Evolutionary conservation across 2,113 vertebrate genomes (phyloP), one percentile per base, ranked within the genome.

Genomic region (Aldabrachelys gigantea): DNA sequence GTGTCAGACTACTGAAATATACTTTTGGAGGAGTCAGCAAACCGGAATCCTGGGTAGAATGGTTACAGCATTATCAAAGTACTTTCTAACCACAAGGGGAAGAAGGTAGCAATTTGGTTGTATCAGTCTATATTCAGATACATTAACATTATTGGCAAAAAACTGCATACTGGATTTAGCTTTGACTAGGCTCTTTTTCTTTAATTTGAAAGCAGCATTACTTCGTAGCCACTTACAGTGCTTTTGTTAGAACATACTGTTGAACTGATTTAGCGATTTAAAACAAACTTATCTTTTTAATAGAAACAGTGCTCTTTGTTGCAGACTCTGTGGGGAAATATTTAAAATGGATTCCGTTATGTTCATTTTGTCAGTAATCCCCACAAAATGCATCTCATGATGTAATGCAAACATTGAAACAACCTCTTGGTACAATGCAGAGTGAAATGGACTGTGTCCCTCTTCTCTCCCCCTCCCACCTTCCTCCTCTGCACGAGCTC

Each of bases 281-380:
- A 82, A 80, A 50, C 50, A 82, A 80, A 41, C 41, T 19, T 87
- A 76, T 88, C 13, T 69, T 92, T 94, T 84, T 92, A 75, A 81
- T 52, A 94, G 57, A 35, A 88, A 41, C 9, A 62, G 47, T 89
- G 16, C 76, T 84, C 82, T 94, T 86, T 89, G 21, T 89, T 92
- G 86, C 90, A 80, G 80, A 8, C 69, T 97, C 94, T 96, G 82
- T 69, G 78, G 47, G 91, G 10, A 27, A 50, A 10, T 3, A 59
- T 57, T 97, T 82, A 95, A 92, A 76, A 85, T 87, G 91, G 91
- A 82, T 94, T 89, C 62, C 69, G 52, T 95, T 94, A n/a, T 16
- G 16, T 29, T 31, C 4, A 25, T 89, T 49, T 92, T 96, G 94
- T 80, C 89, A 85, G 44, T 65, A 41, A 25, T 89, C 87, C 25